Evolutionary conservation across 2,113 vertebrate species (phyloP).

Genomic region (Cyprinodon tularosa): DNA sequence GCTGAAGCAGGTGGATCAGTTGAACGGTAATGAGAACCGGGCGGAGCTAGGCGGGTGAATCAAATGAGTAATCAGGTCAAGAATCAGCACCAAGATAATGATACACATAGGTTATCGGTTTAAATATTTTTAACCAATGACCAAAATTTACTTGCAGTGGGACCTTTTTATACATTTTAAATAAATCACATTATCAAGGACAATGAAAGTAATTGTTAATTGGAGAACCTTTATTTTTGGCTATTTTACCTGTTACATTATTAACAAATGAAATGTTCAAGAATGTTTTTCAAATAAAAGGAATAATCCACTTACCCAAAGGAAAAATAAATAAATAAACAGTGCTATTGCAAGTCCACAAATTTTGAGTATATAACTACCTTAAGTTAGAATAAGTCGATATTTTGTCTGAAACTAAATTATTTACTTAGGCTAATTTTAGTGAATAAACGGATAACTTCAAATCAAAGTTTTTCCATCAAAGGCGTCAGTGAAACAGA

Average conservation of each 20-base stretch:
- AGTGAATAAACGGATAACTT: background rate
- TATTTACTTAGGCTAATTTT: background rate
- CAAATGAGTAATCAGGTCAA: too few relatives aligned
- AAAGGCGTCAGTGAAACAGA: slow-evolving; percentile 7
- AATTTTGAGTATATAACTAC: background rate
- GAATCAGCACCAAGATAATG: too few relatives aligned
- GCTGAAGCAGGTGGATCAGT: too few relatives aligned
- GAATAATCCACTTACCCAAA: too few relatives aligned
- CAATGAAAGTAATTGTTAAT: background rate
- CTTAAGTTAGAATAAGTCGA: background rate
- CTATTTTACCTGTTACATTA: background rate
- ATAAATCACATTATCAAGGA: background rate
- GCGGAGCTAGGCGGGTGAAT: too few relatives aligned
- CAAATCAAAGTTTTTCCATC: background rate
- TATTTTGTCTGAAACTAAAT: background rate
- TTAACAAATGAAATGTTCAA: background rate
- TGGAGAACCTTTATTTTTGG: background rate
- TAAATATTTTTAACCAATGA: too few relatives aligned
- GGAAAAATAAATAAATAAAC: too few relatives aligned
- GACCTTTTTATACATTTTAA: background rate
- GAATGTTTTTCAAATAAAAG: background rate
- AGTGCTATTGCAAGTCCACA: background rate
- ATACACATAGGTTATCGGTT: too few relatives aligned
- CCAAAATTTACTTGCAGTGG: background rate
- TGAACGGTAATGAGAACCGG: too few relatives aligned